These are phyloP conservation scores for Lineus longissimus DNA, from an alignment of 1,140 invertebrate species.

Conservation along the genomic window DNA sequence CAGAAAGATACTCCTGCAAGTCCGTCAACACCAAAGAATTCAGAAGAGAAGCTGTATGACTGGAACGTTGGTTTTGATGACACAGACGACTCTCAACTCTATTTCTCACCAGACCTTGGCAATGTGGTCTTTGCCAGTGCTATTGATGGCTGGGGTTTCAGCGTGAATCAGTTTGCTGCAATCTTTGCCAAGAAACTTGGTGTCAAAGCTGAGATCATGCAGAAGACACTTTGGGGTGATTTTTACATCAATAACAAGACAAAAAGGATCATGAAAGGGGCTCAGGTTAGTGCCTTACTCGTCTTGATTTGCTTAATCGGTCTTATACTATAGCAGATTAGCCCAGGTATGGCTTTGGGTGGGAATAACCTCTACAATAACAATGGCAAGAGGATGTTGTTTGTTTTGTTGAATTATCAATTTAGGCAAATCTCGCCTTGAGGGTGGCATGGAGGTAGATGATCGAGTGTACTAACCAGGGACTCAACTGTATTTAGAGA, in stretches of 20 bases:
- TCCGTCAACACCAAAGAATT: too few species aligned
- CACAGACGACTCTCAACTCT: slow-evolving; percentile 81
- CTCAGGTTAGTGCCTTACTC: slow-evolving; percentile 69
- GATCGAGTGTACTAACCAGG: too few species aligned
- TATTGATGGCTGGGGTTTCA: slow-evolving; percentile 95
- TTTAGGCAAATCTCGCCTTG: too few species aligned
- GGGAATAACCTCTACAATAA: background rate
- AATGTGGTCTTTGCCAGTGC: slow-evolving; percentile 98
- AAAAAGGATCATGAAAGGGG: slow-evolving; percentile 83
- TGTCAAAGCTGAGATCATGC: slow-evolving; percentile 62
- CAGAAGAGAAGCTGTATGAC: slow-evolving; percentile 57
- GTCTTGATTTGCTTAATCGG: too few species aligned
- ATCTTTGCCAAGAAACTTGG: slow-evolving; percentile 79
- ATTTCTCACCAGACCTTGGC: slow-evolving; percentile 86
- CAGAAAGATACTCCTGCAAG: too few species aligned
- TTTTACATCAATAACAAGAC: slow-evolving; percentile 85
- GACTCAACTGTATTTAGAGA: too few species aligned
- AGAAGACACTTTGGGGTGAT: slow-evolving; percentile 90
- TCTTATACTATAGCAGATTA: background rate
- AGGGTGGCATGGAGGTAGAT: too few species aligned
- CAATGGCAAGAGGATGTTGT: too few species aligned
- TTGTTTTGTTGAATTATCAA: too few species aligned
- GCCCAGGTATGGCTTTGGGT: background rate
- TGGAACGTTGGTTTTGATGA: slow-evolving; percentile 76
- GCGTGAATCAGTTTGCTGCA: slow-evolving; percentile 74